phyloP scores from a whole-genome alignment of 23 tunicate species.

The Botrylloides violaceus region DNA sequence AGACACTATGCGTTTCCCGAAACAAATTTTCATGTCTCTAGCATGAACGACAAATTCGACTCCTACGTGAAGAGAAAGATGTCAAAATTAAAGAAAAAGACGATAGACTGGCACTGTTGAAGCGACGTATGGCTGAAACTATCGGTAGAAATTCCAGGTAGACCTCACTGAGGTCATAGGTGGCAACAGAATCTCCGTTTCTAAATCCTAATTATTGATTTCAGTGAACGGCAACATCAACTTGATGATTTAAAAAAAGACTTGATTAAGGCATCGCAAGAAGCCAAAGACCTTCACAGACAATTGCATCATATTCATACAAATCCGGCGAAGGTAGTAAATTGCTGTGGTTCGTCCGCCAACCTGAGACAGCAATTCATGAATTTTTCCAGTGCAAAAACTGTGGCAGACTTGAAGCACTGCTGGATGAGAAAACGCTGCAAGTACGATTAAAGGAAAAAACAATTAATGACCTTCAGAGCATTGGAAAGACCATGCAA shows the following conservation, averaged over 20 bases:
- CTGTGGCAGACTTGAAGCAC: constrained; percentile 43
- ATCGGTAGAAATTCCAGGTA: constrained; percentile 81
- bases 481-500: constrained; percentile 78
- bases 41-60: constrained; percentile 48
- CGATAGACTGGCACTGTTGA: constrained; percentile 34
- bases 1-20: too few relatives aligned
- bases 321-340: constrained; percentile 27
- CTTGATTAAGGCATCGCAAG: constrained; percentile 68
- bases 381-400: constrained; percentile 51
- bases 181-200: not conserved
- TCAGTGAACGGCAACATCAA: constrained; percentile 83
- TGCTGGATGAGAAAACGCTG: constrained; percentile 60
- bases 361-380: too few relatives aligned
- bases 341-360: not conserved
- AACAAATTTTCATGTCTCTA: constrained; percentile 21
- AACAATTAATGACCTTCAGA: constrained; percentile 56
- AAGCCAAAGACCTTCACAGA: constrained; percentile 68
- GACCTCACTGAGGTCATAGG: not conserved
- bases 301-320: constrained; percentile 42
- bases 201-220: not conserved
- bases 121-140: constrained; percentile 74
- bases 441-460: constrained; percentile 75
- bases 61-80: constrained; percentile 31
- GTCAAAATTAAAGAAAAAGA: constrained; percentile 48
- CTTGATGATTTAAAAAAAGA: constrained; percentile 72